Conservation (phyloP, 2,888 invertebrate species). For the Calliopum simillimum region DNA sequence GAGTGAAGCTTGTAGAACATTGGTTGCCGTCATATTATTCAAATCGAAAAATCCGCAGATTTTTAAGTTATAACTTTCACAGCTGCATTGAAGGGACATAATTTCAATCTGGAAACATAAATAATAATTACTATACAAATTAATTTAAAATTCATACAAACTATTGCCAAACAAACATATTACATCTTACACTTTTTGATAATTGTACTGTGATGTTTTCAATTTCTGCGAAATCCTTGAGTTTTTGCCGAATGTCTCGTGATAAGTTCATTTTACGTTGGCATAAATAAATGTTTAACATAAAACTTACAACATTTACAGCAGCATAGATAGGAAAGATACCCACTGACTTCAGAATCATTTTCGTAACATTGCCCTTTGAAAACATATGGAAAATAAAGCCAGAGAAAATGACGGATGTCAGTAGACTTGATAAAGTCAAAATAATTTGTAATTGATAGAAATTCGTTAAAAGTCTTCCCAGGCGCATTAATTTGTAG, state of each 20-base stretch:
- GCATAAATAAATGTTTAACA: not conserved
- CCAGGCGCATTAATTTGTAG: not conserved
- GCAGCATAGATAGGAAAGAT: not conserved
- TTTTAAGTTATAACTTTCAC: too few relatives aligned
- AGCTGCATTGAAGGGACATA: not conserved
- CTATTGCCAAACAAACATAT: not conserved
- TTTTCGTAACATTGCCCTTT: not conserved
- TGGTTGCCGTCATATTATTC: not conserved
- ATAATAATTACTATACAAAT: not conserved
- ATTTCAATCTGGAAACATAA: not conserved
- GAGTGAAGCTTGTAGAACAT: not conserved
- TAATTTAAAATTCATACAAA: not conserved
- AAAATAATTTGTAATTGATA: not conserved
- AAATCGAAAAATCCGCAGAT: not conserved
- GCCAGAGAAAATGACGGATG: not conserved
- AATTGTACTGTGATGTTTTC: not conserved
- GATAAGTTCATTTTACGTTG: not conserved
- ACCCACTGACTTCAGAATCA: not conserved
- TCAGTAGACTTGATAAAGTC: not conserved
- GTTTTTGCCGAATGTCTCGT: not conserved
- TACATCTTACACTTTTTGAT: not conserved
- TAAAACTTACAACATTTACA: not conserved
- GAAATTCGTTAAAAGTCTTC: not conserved
- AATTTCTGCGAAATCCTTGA: not conserved
- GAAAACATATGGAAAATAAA: not conserved